Percentiles rank a stretch among this genome's conserved stretches.
Evolutionary conservation across 1,140 invertebrate species (phyloP).

Genomic region (Lasioglossum baleicum): DNA sequence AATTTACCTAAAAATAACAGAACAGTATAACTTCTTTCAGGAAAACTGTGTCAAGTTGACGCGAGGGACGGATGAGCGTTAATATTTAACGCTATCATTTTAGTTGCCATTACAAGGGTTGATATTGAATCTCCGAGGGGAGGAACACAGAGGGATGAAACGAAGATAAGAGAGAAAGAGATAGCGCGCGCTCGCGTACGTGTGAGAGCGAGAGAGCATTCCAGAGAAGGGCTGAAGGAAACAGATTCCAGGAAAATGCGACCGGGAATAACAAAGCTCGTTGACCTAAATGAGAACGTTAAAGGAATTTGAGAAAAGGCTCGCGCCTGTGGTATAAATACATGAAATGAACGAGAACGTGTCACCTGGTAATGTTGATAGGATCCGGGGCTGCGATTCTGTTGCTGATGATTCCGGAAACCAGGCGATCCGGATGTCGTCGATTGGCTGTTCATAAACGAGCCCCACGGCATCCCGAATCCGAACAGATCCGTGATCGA

Average conservation of each 20-base stretch:
- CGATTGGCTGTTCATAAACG: slow-evolving; percentile 75
- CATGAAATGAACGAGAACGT: slow-evolving; percentile 16
- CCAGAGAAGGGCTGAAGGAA: neutral
- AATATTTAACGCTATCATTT: no score
- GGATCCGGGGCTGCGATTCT: slow-evolving; percentile 70
- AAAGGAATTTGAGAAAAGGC: neutral
- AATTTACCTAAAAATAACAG: no score
- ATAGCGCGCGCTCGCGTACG: no score
- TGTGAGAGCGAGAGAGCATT: neutral
- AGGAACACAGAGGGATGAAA: no score
- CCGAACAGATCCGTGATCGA: slow-evolving; percentile 81
- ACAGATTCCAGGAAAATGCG: neutral
- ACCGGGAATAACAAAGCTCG: neutral
- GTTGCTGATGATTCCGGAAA: slow-evolving; percentile 66
- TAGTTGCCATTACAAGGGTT: no score
- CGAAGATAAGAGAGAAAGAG: no score
- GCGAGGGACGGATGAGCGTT: no score
- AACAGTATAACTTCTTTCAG: no score
- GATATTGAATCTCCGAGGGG: no score
- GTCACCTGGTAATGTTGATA: slow-evolving; percentile 65
- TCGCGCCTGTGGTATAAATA: neutral
- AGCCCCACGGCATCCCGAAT: slow-evolving; percentile 79
- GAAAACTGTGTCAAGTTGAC: no score
- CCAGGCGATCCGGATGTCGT: slow-evolving; percentile 55
- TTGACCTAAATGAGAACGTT: neutral